Evolutionary conservation across 1,140 invertebrate genomes (phyloP).

Genomic region (Oscheius sp.): DNA sequence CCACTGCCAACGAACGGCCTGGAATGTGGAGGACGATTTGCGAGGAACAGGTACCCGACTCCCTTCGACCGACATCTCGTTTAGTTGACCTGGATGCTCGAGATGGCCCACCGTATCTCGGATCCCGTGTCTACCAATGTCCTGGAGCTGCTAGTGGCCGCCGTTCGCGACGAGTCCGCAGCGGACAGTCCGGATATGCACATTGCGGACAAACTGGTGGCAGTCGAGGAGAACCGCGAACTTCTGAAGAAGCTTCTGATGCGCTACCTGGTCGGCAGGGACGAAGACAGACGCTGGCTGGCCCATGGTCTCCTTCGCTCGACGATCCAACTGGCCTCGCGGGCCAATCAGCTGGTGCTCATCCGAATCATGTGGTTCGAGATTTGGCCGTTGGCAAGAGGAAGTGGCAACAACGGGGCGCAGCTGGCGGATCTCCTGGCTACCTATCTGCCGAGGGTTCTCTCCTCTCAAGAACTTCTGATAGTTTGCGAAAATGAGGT

Average conservation of each 20-base stretch:
- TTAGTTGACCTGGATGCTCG: constrained; percentile 7
- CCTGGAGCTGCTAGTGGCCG: neutral
- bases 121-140: neutral
- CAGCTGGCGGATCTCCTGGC: constrained; percentile 94
- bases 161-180: neutral
- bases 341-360: constrained; percentile 70
- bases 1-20: neutral
- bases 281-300: constrained; percentile 76
- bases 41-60: neutral
- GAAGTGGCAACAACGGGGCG: constrained; percentile 85
- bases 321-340: constrained; percentile 29
- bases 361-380: constrained; percentile 78
- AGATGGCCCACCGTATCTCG: neutral
- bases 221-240: constrained; percentile 63
- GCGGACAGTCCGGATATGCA: neutral
- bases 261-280: constrained; percentile 87
- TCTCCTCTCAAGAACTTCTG: constrained; percentile 7
- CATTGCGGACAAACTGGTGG: neutral
- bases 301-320: constrained; percentile 70
- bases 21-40: constrained; percentile 28
- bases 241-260: constrained; percentile 77
- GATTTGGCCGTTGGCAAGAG: constrained; percentile 83
- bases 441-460: constrained; percentile 71
- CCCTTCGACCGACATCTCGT: neutral
- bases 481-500: constrained; percentile 9